Conservation (phyloP, 2,113 vertebrate species). For the Pristiophorus japonicus region DNA sequence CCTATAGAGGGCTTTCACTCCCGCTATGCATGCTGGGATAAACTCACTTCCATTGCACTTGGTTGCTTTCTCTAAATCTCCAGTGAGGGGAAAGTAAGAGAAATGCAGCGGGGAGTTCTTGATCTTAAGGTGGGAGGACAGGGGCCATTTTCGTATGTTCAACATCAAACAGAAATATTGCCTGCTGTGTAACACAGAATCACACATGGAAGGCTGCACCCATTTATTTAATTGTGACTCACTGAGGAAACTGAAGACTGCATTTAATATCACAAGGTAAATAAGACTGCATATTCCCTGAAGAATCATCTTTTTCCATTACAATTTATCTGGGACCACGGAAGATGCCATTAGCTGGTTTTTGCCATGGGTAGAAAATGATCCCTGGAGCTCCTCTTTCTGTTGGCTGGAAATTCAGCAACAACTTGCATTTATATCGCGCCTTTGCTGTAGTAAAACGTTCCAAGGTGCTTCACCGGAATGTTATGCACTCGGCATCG, state of each 20-base stretch:
- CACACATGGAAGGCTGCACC: not conserved
- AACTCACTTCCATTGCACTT: not conserved
- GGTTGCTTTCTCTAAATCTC: not conserved
- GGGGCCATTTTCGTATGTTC: not conserved
- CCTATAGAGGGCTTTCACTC: not conserved
- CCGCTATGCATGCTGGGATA: not conserved
- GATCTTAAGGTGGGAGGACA: not conserved
- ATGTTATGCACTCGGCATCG: not conserved
- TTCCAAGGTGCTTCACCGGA: not conserved
- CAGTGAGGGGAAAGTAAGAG: not conserved
- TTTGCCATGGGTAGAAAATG: not conserved
- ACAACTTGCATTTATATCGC: not conserved
- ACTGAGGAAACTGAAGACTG: not conserved
- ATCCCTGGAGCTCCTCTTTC: too few species aligned
- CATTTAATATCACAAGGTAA: not conserved
- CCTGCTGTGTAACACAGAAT: not conserved
- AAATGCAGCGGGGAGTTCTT: not conserved
- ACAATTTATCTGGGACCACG: not conserved
- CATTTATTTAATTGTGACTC: not conserved
- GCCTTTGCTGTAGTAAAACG: not conserved
- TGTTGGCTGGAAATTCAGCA: not conserved
- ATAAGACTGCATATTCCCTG: not conserved
- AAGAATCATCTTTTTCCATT: not conserved
- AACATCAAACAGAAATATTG: not conserved
- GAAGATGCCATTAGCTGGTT: not conserved